These are phyloP conservation scores for Neogobius melanostomus DNA, from an alignment of 2,113 vertebrate genomes.

Conservation along the genomic window DNA sequence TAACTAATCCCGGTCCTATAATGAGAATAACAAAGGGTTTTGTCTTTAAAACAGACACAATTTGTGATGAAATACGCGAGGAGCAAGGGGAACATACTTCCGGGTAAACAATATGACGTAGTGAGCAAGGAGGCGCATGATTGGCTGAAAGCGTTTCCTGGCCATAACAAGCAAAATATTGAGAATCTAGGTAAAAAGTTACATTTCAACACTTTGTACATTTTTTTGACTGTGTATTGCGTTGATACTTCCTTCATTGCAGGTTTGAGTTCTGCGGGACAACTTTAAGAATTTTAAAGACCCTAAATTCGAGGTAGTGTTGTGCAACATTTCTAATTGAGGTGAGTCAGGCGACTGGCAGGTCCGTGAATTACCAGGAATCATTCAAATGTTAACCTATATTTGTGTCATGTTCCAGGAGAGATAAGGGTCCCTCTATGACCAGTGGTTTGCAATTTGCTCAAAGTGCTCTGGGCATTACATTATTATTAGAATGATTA, in stretches of 20 bases:
- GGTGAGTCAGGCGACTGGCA: slow-evolving; percentile 60
- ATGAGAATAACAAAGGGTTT: not conserved
- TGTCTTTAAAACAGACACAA: not conserved
- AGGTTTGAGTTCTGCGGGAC: not conserved
- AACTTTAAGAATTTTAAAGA: not conserved
- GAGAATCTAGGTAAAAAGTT: not conserved
- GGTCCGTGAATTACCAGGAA: slow-evolving; percentile 62
- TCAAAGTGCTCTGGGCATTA: slow-evolving; percentile 74
- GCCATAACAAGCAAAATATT: slow-evolving; percentile 37
- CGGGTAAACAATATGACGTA: slow-evolving; percentile 67
- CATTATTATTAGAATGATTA: slow-evolving; percentile 82
- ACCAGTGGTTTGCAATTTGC: slow-evolving; percentile 76
- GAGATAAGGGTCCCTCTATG: slow-evolving; percentile 74
- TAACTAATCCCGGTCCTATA: not conserved
- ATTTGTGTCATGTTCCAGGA: slow-evolving; percentile 69
- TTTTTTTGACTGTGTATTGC: too few species aligned
- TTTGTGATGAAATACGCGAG: not conserved
- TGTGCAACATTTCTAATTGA: slow-evolving; percentile 58
- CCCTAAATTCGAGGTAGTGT: slow-evolving; percentile 1
- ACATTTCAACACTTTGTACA: too few species aligned
- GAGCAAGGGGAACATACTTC: slow-evolving; percentile 33
- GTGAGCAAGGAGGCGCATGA: not conserved
- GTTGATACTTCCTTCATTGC: not conserved
- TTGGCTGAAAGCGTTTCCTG: slow-evolving; percentile 43
- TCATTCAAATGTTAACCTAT: slow-evolving; percentile 68